Percentiles rank a stretch among this genome's conserved stretches.
These are phyloP conservation scores for Pagetopsis macropterus DNA, from an alignment of 2,797 vertebrate species.

Conservation along the genomic window DNA sequence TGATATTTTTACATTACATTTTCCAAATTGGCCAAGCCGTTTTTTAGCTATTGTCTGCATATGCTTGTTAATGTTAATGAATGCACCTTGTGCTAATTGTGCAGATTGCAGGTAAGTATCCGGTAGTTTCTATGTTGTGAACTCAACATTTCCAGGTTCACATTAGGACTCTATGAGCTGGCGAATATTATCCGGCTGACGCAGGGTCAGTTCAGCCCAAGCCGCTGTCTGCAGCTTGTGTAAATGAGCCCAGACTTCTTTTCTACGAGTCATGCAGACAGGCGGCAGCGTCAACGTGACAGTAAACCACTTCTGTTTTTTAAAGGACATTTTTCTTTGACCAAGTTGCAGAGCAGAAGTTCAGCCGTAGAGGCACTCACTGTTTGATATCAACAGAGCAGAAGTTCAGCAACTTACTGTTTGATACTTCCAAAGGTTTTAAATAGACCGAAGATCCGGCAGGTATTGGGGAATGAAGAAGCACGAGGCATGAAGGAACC, in stretches of 20 bases:
- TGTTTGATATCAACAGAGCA: neutral
- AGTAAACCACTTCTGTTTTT: conserved; percentile 29
- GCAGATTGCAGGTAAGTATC: too few relatives aligned
- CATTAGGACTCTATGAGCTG: too few relatives aligned
- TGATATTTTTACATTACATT: too few relatives aligned
- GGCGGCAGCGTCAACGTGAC: conserved; percentile 23
- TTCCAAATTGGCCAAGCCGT: too few relatives aligned
- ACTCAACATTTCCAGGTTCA: too few relatives aligned
- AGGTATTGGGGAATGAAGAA: conserved; percentile 22
- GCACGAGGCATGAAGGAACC: neutral
- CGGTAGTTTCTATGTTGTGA: too few relatives aligned
- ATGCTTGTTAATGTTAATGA: too few relatives aligned
- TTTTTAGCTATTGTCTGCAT: too few relatives aligned
- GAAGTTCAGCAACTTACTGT: conserved; percentile 31
- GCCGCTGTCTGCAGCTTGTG: conserved; percentile 16
- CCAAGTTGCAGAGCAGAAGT: conserved; percentile 15
- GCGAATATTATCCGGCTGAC: neutral
- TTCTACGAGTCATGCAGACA: conserved; percentile 20
- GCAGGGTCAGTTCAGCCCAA: neutral
- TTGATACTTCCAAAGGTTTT: conserved; percentile 45
- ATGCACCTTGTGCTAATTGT: too few relatives aligned
- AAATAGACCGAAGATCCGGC: conserved; percentile 33
- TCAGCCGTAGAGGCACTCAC: too few relatives aligned
- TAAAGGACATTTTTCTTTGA: conserved; percentile 28
- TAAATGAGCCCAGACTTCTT: conserved; percentile 35